These are phyloP conservation scores for Excalfactoria chinensis DNA, from an alignment of 2,113 vertebrate species.

Conservation along the genomic window DNA sequence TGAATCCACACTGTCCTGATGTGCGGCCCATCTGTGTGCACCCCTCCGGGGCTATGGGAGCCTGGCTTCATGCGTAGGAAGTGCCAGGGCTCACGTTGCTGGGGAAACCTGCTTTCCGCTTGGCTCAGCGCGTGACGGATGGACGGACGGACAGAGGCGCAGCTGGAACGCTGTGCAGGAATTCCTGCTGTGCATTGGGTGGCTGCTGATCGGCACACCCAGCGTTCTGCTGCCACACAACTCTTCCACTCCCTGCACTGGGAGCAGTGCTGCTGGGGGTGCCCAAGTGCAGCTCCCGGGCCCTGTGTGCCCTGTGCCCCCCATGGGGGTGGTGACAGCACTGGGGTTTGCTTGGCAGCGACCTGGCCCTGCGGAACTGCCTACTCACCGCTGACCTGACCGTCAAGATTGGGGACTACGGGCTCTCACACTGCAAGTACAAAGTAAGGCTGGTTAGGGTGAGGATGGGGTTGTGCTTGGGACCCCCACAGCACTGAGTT, in stretches of 20 bases:
- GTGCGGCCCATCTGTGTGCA: fast-evolving
- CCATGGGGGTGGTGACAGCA: not conserved
- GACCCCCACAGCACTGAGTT: not conserved
- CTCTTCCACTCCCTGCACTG: not conserved
- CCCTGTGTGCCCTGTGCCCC: not conserved
- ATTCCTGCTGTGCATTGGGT: constrained; percentile 52
- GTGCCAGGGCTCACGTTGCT: constrained; percentile 1
- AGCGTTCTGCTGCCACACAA: fast-evolving
- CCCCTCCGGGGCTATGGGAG: not conserved
- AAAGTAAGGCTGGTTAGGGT: constrained; percentile 81
- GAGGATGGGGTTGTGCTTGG: fast-evolving
- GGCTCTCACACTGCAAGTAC: constrained; percentile 93
- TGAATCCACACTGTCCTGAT: not conserved
- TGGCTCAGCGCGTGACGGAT: constrained; percentile 14
- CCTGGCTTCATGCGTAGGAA: not conserved
- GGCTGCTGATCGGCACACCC: not conserved
- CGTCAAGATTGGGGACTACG: constrained; percentile 96
- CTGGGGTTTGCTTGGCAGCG: constrained; percentile 78
- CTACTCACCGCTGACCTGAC: constrained; percentile 90
- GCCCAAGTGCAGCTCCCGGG: not conserved
- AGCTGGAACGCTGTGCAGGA: not conserved
- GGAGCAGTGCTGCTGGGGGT: not conserved
- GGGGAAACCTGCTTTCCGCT: constrained; percentile 23
- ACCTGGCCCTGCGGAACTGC: constrained; percentile 95
- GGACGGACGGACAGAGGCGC: not conserved